Evolutionary conservation across 2,888 invertebrate genomes (phyloP).

Genomic region (Drosophila monieri): DNA sequence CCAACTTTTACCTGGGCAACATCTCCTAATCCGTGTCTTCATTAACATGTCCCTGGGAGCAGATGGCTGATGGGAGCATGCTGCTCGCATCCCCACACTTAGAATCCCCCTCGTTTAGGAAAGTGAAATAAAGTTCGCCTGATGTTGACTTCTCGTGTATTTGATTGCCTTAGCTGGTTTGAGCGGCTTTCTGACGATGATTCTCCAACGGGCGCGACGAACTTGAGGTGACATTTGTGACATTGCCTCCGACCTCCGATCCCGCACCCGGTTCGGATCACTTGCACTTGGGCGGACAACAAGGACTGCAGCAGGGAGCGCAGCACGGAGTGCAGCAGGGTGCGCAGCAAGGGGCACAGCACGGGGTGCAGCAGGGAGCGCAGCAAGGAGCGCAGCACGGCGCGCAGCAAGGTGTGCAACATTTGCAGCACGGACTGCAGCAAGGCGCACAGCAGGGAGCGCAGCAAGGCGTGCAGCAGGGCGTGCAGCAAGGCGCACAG

Average conservation of each 20-base stretch:
- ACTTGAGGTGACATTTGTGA: slow-evolving; percentile 30
- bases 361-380: slow-evolving; percentile 21
- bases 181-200: slow-evolving; percentile 14
- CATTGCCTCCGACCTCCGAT: slow-evolving; percentile 3
- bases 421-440: slow-evolving; percentile 27
- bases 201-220: slow-evolving; percentile 62
- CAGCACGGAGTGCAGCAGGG: slow-evolving; percentile 43
- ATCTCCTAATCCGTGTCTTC: slow-evolving; percentile 32
- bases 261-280: slow-evolving; percentile 18
- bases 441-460: slow-evolving; percentile 44
- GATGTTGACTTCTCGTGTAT: slow-evolving; percentile 15
- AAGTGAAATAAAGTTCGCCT: slow-evolving; percentile 9
- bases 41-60: slow-evolving; percentile 48
- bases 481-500: slow-evolving; percentile 29
- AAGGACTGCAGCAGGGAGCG: slow-evolving; percentile 33
- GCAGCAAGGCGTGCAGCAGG: slow-evolving; percentile 49
- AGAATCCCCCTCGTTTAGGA: background rate
- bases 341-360: slow-evolving; percentile 20
- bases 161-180: slow-evolving; percentile 6
- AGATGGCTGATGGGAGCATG: slow-evolving; percentile 13
- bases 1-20: slow-evolving; percentile 59
- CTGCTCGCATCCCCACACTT: background rate
- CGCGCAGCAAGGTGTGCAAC: slow-evolving; percentile 23
- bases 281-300: slow-evolving; percentile 45
- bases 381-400: slow-evolving; percentile 37